Percentiles rank a stretch among this genome's conserved stretches.
Conservation (phyloP, 2,113 vertebrate species). For the Craseonycteris thonglongyai region DNA sequence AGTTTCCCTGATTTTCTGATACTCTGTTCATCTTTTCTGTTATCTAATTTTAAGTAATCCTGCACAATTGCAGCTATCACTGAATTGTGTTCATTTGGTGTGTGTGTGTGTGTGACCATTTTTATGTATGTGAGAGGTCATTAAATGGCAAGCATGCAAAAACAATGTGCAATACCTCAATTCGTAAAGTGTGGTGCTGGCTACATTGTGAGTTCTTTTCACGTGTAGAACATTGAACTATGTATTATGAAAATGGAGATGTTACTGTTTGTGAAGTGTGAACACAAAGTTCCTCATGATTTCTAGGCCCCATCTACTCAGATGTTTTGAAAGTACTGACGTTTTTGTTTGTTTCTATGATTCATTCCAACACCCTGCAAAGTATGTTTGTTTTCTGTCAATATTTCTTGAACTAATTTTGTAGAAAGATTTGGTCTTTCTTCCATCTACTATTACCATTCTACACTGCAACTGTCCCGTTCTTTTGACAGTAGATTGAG, state of each 20-base stretch:
- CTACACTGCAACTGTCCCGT: rapidly evolving
- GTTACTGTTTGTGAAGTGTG: too few relatives aligned
- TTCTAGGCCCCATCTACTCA: background rate
- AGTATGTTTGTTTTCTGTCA: background rate
- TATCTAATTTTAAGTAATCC: background rate
- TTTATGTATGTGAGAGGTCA: background rate
- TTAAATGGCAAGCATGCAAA: background rate
- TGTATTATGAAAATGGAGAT: background rate
- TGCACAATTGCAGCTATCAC: background rate
- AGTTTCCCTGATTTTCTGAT: background rate
- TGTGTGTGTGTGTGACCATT: background rate
- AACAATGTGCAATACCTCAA: background rate
- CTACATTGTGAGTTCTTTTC: rapidly evolving
- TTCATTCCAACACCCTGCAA: background rate
- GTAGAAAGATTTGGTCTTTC: background rate
- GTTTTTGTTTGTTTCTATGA: background rate
- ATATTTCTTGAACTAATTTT: background rate
- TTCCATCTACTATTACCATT: background rate
- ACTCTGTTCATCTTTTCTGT: background rate
- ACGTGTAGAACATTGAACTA: rapidly evolving
- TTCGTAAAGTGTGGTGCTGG: background rate
- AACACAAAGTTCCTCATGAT: background rate
- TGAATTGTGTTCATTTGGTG: background rate
- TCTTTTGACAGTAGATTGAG: background rate
- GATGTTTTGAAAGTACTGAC: background rate